Base-by-base conservation (phyloP, 2,797 vertebrate genomes). In the Sebastes nivosus region DNA sequence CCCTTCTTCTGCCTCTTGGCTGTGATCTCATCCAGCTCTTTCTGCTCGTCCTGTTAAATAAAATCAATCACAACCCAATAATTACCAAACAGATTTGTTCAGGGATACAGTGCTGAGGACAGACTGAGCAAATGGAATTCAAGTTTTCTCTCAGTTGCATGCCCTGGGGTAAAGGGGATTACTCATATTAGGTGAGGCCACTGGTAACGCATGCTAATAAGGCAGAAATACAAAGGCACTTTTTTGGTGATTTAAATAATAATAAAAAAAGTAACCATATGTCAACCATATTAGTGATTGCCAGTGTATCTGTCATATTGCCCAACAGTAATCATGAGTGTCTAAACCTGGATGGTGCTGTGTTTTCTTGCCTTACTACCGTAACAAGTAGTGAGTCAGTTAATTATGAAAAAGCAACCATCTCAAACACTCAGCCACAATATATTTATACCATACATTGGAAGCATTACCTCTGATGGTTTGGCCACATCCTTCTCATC, bases 1-100 rank as follows among this genome's bases (percentile, higher is more conserved):
- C 99, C 99, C 90, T 96, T 98, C 95, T 99, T 99, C 93, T 99
- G 98, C 80, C 98, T 97, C 93, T 99, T 99, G 64, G 98, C 98
- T 70, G 96, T 97, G 91, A 98, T 98, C 95, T 99, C 99, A 94
- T 99, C 97, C 81, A 99, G 90, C 87, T 99, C 98, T 80, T 98
- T 99, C 93, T 99, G 96, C 87, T 99, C 97, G 57, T 99, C 98
- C 99, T 99, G 92, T 58, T 84, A 85, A 80, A 34, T 6, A 64
- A 85, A 87, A 82, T 50, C 0, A 75, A 83, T 59, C 46, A 68
- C 22, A 32, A 75, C 12, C 20, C 24, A 30, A 58, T 16, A 29
- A 54, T 72, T 66, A 80, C 16, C 13, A 58, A 72, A 50, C 25
- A 66, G 16, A 74, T 29, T 32, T 59, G 6, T n/a, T 60, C 7